Base-by-base conservation (phyloP, 2,113 vertebrate genomes). In the Tauraco erythrolophus region DNA sequence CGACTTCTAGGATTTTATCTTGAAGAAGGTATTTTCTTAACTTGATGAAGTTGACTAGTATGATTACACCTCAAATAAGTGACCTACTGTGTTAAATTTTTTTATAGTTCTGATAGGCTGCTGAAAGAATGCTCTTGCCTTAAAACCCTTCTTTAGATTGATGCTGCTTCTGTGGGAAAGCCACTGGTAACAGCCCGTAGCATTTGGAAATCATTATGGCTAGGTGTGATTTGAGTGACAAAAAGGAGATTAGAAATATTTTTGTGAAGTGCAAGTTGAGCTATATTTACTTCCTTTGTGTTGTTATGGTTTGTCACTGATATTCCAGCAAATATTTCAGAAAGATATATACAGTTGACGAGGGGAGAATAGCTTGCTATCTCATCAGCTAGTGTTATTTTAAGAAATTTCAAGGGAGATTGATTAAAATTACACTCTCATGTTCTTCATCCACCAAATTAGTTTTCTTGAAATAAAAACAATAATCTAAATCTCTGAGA, bases 151-250 rank as follows among this genome's bases (percentile, higher is more conserved):
- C 60, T 81, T 75, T 78, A 84, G 60, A 75, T 61, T 68, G 56
- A 89, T 79, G 56, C 61, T 87, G 46, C 57, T 87, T 84, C 45
- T 87, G 68, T 93, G 83, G 68, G 71, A 94, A 91, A 89, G 68
- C 37, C 68, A 68, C 72, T 89, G 35, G 66, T 77, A 90, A 62
- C 24, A 92, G 71, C 51, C 68, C 8, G 1, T 68, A 84, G 60
- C 83, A 94, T 93, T 94, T 95, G 91, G 91, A 92, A 93, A 30
- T 89, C 72, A n/a, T 89, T 96, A 95, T 0, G 4, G 27, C 21
- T 91, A 78, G 68, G 89, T 95, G 91, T 92, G 62, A 88, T 68
- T 71, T 86, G 76, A 96, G 94, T 91, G 95, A 82, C 91, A 92
- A 95, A 96, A 94, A 56, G 35, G 58, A 92, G 91, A 81, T 91